Base-by-base conservation (phyloP, 2,888 invertebrate species). In the Drosophila siamana region DNA sequence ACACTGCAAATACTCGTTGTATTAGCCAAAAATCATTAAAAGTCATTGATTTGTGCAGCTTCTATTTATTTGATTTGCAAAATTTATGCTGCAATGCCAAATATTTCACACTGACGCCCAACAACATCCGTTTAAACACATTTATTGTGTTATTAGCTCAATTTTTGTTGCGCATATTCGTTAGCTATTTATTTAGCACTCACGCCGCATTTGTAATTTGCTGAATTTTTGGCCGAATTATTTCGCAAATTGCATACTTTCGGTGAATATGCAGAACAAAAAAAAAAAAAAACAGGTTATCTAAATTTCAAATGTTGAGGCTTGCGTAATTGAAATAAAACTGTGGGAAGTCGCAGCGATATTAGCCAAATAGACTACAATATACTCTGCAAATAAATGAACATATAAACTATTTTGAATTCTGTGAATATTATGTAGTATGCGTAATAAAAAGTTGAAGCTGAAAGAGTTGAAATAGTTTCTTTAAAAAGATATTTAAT, bases 271-370 rank as follows among this genome's bases (percentile, higher is more conserved):
- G 5, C 33, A n/a, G 13, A 6, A 30, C 13, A 6, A 7, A 26
- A 41, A 19, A 36, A 22, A 30, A 56, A 43, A 46, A 62, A 61
- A 64, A 59, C 62, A 77, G 67, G 74, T 72, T 75, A 86, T 82
- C 78, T 83, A 86, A 83, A 86, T 86, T 83, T 80, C 86, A 86
- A 83, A 86, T 83, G 83, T 71, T 54, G 80, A 55, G 86, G 78
- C 68, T 70, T 63, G 63, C 69, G 80, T 83, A 83, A 83, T 83
- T 83, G 83, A 80, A 83, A 83, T 80, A 61, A 36, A 43, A 13
- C 30, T 22, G 24, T 15, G 28, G 15, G n/a, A 9, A 8, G 16
- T 2, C 6, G 13, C 2, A 24, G 24, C 26, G 7, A 26, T 24
- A 15, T 15, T 4, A 1, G 2, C 4, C 7, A 7, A 4, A 13